Conservation (phyloP, 2,888 invertebrate species). For the Seira musarum region DNA sequence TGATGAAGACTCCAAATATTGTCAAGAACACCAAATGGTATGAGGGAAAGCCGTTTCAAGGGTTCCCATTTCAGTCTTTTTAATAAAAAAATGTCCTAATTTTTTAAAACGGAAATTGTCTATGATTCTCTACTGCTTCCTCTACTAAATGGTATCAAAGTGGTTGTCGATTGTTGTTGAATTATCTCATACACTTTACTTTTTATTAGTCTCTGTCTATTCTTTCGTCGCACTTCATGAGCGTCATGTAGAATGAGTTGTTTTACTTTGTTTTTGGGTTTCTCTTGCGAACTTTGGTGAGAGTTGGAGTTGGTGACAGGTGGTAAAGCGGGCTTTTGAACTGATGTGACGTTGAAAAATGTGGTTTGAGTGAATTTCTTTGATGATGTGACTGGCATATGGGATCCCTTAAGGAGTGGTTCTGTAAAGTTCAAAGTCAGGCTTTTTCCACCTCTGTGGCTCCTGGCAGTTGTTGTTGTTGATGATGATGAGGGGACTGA, state of each 20-base stretch:
- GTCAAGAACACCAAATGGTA: conserved; percentile 24
- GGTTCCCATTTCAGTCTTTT: conserved; percentile 31
- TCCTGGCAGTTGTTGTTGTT: not conserved
- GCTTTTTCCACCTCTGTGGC: conserved; percentile 31
- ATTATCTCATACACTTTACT: conserved; percentile 43
- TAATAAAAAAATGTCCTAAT: conserved; percentile 10
- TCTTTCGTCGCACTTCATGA: conserved; percentile 41
- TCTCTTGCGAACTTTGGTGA: conserved; percentile 24
- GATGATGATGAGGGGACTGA: too few relatives aligned
- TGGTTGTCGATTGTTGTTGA: conserved; percentile 42
- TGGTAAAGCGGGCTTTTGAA: conserved; percentile 27
- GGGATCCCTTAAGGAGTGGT: not conserved
- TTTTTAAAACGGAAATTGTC: conserved; percentile 13
- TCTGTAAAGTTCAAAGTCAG: conserved; percentile 10
- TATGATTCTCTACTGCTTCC: conserved; percentile 23
- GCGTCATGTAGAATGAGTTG: conserved; percentile 49
- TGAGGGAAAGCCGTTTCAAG: not conserved
- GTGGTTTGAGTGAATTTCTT: conserved; percentile 44
- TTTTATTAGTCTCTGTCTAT: conserved; percentile 52
- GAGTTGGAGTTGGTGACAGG: conserved; percentile 10
- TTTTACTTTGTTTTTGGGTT: conserved; percentile 47
- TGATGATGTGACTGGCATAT: conserved; percentile 36
- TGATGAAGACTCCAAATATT: too few relatives aligned
- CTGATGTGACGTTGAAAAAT: conserved; percentile 45
- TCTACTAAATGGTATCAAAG: conserved; percentile 28